Conservation (phyloP, 1,140 invertebrate genomes). For the Babylonia areolata region DNA sequence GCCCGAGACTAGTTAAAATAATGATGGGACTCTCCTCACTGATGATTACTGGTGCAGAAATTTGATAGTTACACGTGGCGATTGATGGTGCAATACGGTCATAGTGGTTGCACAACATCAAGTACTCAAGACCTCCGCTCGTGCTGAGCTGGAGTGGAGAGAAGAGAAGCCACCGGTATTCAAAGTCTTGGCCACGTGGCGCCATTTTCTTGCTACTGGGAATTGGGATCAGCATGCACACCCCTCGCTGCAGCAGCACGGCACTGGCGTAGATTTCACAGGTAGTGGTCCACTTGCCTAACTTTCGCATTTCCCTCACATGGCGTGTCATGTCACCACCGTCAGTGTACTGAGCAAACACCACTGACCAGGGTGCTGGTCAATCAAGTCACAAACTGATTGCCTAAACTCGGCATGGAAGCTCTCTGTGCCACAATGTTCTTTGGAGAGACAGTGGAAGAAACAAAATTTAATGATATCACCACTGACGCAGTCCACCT, state of each 20-base stretch:
- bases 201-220: slow-evolving; percentile 47
- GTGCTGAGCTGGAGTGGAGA: not conserved
- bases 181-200: not conserved
- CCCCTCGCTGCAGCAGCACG: slow-evolving; percentile 60
- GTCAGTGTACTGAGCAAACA: slow-evolving; percentile 67
- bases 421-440: slow-evolving; percentile 61
- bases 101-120: not conserved
- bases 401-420: slow-evolving; percentile 61
- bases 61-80: not conserved
- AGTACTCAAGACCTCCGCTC: not conserved
- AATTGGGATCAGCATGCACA: slow-evolving; percentile 68
- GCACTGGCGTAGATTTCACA: slow-evolving; percentile 69
- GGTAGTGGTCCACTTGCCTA: slow-evolving; percentile 65
- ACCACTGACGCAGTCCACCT: slow-evolving; percentile 65
- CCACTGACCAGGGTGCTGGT: too few relatives aligned
- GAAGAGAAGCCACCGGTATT: too few relatives aligned
- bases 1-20: not conserved
- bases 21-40: not conserved
- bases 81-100: not conserved
- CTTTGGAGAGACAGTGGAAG: slow-evolving; percentile 69
- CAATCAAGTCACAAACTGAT: slow-evolving; percentile 63
- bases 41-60: too few relatives aligned
- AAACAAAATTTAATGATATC: slow-evolving; percentile 73
- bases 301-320: too few relatives aligned
- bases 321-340: slow-evolving; percentile 48